Evolutionary conservation across 2,113 vertebrate species (phyloP), one percentile per base, ranked within the genome.

Genomic region (Orcinus orca): DNA sequence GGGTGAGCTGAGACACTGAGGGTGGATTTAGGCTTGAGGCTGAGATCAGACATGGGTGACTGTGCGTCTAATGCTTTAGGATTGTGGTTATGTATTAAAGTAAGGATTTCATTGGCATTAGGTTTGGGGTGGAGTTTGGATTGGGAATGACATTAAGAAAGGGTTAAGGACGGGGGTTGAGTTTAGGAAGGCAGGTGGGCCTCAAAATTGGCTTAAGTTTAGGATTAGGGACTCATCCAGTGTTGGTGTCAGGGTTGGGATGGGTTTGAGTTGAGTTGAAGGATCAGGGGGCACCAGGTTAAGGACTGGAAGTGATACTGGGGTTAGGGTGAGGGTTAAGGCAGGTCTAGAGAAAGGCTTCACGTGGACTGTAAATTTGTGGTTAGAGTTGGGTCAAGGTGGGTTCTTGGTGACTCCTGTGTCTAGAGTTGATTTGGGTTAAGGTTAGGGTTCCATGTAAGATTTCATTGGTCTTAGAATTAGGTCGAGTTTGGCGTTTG

Each of bases 351-450:
- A 7, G 62, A 47, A 85, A 83, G 83, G 8, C 21, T 58, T 5
- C n/a, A 14, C 2, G 3, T 38, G 44, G 20, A 10, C 18, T 2
- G 5, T 2, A 17, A 81, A 31, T 26, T 18, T 25, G 1, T 21
- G 33, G 76, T 67, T 23, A 29, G 55, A 31, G 20, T 29, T 81
- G 41, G 17, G 6, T 62, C 13, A 5, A 44, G 12, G 15, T 53
- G 44, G 68, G 67, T 38, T 21, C 41, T 20, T 20, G 29, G 60
- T 12, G 60, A 82, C n/a, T 4, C 4, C 60, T 8, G 0, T 41
- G 10, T 62, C 50, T 68, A 44, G 21, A 68, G 50, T 9, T 55
- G 80, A n/a, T 44, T 12, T 82, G 4, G 2, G 12, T 63, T 87
- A 63, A 74, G 13, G 10, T 55, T 20, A 21, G 25, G 18, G 13